Evolutionary conservation across 2,888 invertebrate species (phyloP).

Genomic region (Ormyrus nitidulus): DNA sequence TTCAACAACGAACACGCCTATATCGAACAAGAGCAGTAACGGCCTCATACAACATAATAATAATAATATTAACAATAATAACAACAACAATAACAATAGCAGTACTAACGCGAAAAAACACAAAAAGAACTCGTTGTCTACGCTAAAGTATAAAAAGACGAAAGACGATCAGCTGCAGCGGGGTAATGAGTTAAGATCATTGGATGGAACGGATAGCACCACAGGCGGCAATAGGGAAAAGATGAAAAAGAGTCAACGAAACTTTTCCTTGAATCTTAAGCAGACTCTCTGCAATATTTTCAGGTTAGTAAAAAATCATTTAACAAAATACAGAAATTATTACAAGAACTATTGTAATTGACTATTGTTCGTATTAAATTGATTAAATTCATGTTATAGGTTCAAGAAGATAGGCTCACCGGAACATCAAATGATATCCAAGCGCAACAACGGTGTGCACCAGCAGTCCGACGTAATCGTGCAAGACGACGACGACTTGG

Average conservation of each 20-base stretch:
- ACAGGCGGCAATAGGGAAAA: constrained; percentile 76
- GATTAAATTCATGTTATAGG: constrained; percentile 27
- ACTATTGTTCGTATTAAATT: not conserved
- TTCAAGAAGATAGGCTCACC: constrained; percentile 77
- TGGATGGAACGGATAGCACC: constrained; percentile 59
- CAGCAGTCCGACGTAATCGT: constrained; percentile 42
- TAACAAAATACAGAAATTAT: not conserved
- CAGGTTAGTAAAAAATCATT: constrained; percentile 77
- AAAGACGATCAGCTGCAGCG: constrained; percentile 69
- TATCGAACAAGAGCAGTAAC: constrained; percentile 76
- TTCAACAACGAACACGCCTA: constrained; percentile 69
- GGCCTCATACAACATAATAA: constrained; percentile 76
- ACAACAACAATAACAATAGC: constrained; percentile 73
- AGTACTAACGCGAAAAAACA: constrained; percentile 80
- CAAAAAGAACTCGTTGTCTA: constrained; percentile 78
- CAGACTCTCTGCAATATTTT: constrained; percentile 92
- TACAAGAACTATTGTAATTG: not conserved
- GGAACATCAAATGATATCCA: constrained; percentile 68
- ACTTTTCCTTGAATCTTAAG: constrained; percentile 86
- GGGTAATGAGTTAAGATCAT: constrained; percentile 60
- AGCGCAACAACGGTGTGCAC: constrained; percentile 41
- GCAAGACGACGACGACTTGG: constrained; percentile 53
- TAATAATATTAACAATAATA: constrained; percentile 75
- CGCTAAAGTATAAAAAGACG: constrained; percentile 78
- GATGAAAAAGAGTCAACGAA: constrained; percentile 80